A percentile compares a stretch with the other conserved stretches of the same genome.
Evolutionary conservation across 2,797 vertebrate species (phyloP).

Genomic region (Cirrhinus molitorella): DNA sequence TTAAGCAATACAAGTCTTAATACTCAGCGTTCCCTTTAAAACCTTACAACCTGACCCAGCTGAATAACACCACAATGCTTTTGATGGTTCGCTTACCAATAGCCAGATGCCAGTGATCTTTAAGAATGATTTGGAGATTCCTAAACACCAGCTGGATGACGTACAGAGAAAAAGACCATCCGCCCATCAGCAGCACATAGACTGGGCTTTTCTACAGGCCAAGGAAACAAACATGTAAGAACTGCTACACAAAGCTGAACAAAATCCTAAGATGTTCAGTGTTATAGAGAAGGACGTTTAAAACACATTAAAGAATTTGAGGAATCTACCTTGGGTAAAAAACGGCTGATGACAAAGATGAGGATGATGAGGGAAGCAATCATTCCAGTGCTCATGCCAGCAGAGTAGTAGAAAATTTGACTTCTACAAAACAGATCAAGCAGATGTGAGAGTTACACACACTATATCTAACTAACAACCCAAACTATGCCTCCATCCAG

Average conservation of each 20-base stretch:
- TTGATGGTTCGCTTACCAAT: slow-evolving; percentile 79
- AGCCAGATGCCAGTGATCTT: slow-evolving; percentile 88
- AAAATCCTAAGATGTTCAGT: not conserved
- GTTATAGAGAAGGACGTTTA: not conserved
- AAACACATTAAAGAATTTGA: not conserved
- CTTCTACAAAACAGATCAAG: slow-evolving; percentile 78
- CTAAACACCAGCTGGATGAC: slow-evolving; percentile 91
- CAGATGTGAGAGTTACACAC: not conserved
- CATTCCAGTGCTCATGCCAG: slow-evolving; percentile 91
- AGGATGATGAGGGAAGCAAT: slow-evolving; percentile 90
- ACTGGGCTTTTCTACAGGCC: slow-evolving; percentile 89
- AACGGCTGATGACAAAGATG: slow-evolving; percentile 86
- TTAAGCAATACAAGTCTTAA: no score
- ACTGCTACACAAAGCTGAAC: not conserved
- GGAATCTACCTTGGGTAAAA: slow-evolving; percentile 88
- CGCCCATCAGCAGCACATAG: slow-evolving; percentile 88
- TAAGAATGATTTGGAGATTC: slow-evolving; percentile 89
- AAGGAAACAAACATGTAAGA: slow-evolving; percentile 40
- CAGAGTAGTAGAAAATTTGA: slow-evolving; percentile 91
- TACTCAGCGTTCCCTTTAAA: no score
- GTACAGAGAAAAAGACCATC: slow-evolving; percentile 96
- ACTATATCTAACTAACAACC: not conserved
- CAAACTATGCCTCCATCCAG: no score
- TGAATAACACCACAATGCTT: not conserved
- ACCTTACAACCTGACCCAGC: not conserved